Evolutionary conservation across 1,140 invertebrate species (phyloP).

Genomic region (Bombus affinis): DNA sequence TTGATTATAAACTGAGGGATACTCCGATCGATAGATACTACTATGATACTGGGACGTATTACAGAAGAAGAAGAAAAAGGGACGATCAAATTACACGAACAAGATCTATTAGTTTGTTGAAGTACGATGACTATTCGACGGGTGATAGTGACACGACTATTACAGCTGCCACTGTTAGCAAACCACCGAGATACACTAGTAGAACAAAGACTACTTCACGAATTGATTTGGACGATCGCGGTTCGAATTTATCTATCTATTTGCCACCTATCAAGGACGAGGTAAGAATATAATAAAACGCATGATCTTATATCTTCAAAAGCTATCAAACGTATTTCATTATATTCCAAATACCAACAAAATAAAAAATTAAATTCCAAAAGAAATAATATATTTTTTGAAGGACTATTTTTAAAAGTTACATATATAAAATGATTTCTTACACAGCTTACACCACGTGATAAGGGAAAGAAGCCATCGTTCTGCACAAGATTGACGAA

Average conservation of each 20-base stretch:
- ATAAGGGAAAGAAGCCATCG: conserved; percentile 86
- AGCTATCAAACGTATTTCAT: neutral
- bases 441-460: conserved; percentile 55
- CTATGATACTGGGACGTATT: conserved; percentile 40
- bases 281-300: conserved; percentile 30
- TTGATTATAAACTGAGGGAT: conserved; percentile 57
- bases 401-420: neutral
- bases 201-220: conserved; percentile 19
- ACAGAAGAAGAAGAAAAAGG: conserved; percentile 49
- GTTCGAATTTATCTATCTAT: conserved; percentile 12
- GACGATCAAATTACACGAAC: conserved; percentile 56
- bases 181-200: conserved; percentile 5
- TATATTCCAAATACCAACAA: neutral
- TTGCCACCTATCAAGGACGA: conserved; percentile 12
- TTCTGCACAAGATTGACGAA: conserved; percentile 92
- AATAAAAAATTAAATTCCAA: neutral
- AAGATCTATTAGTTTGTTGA: conserved; percentile 60
- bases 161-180: conserved; percentile 24
- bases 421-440: neutral
- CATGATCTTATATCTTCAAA: neutral
- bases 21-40: conserved; percentile 51
- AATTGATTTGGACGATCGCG: conserved; percentile 30
- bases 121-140: conserved; percentile 60
- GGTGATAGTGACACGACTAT: conserved; percentile 55
- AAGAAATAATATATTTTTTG: too few species aligned